Evolutionary conservation across 2,113 vertebrate genomes (phyloP).

Genomic region (Cygnus buccinator): DNA sequence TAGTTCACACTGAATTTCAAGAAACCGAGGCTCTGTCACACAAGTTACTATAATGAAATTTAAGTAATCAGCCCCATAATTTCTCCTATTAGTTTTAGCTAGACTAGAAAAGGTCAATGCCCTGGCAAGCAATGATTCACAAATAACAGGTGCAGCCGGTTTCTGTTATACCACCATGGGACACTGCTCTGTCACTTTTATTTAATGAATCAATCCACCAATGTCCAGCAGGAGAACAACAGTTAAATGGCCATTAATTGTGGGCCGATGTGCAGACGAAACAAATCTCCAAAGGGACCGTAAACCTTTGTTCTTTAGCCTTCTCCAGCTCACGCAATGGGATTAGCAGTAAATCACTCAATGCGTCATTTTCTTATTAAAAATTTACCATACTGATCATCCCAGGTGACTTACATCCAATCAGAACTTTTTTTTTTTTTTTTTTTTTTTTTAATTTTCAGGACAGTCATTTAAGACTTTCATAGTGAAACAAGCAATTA

Average conservation of each 20-base stretch:
- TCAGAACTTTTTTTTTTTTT: neutral
- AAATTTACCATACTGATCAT: slow-evolving; percentile 69
- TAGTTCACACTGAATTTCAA: neutral
- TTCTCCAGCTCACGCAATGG: slow-evolving; percentile 66
- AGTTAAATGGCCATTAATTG: slow-evolving; percentile 87
- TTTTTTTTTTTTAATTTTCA: neutral
- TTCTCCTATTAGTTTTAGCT: slow-evolving; percentile 78
- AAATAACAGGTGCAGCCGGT: slow-evolving; percentile 84
- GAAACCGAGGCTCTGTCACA: slow-evolving; percentile 30
- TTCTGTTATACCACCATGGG: slow-evolving; percentile 74
- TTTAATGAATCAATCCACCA: slow-evolving; percentile 88
- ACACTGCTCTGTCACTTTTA: slow-evolving; percentile 84
- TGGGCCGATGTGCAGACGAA: slow-evolving; percentile 85
- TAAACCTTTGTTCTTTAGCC: slow-evolving; percentile 84
- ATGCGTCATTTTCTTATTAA: slow-evolving; percentile 76
- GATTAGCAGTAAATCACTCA: slow-evolving; percentile 79
- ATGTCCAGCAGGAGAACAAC: slow-evolving; percentile 83
- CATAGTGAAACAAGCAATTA: neutral
- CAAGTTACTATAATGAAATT: slow-evolving; percentile 47
- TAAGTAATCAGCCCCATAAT: slow-evolving; percentile 71
- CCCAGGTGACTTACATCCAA: slow-evolving; percentile 51
- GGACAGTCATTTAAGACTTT: neutral
- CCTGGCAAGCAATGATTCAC: slow-evolving; percentile 79
- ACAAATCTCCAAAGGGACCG: slow-evolving; percentile 80
- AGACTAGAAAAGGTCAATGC: slow-evolving; percentile 78